A percentile compares a stretch with the other conserved stretches of the same genome.
These are phyloP conservation scores for Apodemus speciosus DNA, from an alignment of 2,113 vertebrate genomes.

Conservation along the genomic window DNA sequence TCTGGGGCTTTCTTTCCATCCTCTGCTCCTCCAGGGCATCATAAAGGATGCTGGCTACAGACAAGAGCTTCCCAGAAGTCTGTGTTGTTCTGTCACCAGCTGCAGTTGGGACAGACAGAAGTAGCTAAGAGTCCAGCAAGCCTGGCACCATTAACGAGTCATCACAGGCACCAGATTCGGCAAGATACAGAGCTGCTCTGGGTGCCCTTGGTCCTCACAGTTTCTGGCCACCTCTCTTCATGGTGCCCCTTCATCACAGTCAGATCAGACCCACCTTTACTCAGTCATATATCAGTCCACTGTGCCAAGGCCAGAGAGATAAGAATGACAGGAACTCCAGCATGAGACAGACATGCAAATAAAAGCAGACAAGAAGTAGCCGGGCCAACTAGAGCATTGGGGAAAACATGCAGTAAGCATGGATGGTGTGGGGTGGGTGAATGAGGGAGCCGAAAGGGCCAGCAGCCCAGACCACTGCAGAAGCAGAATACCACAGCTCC, in stretches of 20 bases:
- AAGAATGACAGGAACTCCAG: background rate
- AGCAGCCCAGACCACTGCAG: background rate
- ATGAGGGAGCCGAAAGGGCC: background rate
- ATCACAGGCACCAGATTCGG: background rate
- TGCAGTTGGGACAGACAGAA: background rate
- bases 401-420: background rate
- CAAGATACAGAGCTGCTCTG: background rate
- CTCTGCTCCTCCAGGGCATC: background rate
- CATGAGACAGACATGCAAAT: background rate
- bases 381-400: background rate
- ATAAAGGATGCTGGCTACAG: background rate
- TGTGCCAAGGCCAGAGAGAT: background rate
- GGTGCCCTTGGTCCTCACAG: background rate
- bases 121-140: background rate
- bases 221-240: background rate
- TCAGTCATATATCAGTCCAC: background rate
- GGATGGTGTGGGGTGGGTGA: background rate
- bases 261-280: background rate
- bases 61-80: background rate
- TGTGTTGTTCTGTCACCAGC: background rate
- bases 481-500: background rate
- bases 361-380: background rate
- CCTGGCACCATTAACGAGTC: fast-evolving
- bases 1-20: background rate
- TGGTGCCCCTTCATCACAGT: background rate